Evolutionary conservation across 2,113 vertebrate species (phyloP).

Genomic region (Nicator chloris): DNA sequence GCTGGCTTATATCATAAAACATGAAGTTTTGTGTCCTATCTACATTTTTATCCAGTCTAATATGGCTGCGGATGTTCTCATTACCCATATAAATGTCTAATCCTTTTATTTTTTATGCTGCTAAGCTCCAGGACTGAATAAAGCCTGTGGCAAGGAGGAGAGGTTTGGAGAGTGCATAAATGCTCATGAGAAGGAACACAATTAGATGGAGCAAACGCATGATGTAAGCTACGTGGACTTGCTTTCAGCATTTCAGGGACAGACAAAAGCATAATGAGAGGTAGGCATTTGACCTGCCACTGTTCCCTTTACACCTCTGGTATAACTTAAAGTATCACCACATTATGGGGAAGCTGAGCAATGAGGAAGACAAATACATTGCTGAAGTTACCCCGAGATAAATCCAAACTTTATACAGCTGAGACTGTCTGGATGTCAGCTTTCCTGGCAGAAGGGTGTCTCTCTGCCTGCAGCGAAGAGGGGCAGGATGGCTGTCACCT

Average conservation of each 20-base stretch:
- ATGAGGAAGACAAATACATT: not conserved
- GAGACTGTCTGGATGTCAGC: not conserved
- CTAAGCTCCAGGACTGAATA: not conserved
- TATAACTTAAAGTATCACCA: not conserved
- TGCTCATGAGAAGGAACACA: not conserved
- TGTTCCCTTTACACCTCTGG: not conserved
- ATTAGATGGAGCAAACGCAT: not conserved
- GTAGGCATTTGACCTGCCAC: not conserved
- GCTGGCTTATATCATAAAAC: not conserved
- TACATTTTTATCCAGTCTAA: slow-evolving; percentile 18
- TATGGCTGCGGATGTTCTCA: not conserved
- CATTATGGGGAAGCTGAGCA: not conserved
- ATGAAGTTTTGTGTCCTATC: slow-evolving; percentile 17
- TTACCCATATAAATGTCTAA: slow-evolving; percentile 4
- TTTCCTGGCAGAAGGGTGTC: not conserved
- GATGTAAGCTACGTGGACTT: not conserved
- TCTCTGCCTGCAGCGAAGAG: not conserved
- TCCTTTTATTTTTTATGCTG: not conserved
- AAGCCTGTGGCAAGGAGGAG: not conserved
- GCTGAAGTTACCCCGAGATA: not conserved
- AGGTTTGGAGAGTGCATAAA: not conserved
- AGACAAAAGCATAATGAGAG: not conserved
- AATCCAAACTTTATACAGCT: not conserved
- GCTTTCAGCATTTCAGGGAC: not conserved
- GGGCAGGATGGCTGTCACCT: not conserved